Base-by-base conservation (phyloP, 2,113 vertebrate species). In the Chaetodon trifascialis region DNA sequence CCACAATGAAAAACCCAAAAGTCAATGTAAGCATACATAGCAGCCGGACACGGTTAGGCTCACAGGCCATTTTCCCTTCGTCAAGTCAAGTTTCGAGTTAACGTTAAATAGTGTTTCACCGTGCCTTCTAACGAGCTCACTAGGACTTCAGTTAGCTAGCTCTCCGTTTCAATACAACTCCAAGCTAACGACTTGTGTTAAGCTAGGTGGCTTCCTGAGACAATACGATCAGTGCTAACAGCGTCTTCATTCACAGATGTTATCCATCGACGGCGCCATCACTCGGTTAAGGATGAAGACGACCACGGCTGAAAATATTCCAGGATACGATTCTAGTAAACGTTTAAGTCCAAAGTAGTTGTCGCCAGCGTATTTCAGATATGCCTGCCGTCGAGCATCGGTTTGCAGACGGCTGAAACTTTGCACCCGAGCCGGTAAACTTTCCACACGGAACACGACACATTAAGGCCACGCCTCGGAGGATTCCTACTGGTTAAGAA, bases 361-460 rank as follows among this genome's bases (percentile, higher is more conserved):
- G 6, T 19, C 25, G 2, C 42, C 58, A 55, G 77, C 58, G 68
- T 80, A 81, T 68, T 92, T 81, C 76, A 77, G 80, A 68, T 14
- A 25, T 44, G 36, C 84, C 83, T 77, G 69, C 83, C 82, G 89
- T 77, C 74, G 88, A 80, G 88, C 88, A 79, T 76, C 77, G 86
- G 82, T 97, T 97, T 97, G 97, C 97, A 96, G 95, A 96, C 97
- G 96, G 95, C 94, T 97, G 95, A 97, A 98, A 98, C 96, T 99
- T 98, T 99, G 97, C 97, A 99, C 97, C 97, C 97, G 97, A 96
- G 96, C 97, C 97, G 96, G 96, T 92, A 95, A 95, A 96, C 95
- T 98, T 97, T 99, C 96, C 97, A 97, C 97, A 97, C 97, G 96
- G 95, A 97, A 95, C 97, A 91, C 86, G 91, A 46, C 66, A 19